Evolutionary conservation across 92 coral and sea anemone species (phyloP), one percentile per base, ranked within the genome.

Genomic region (Nematostella vectensis): DNA sequence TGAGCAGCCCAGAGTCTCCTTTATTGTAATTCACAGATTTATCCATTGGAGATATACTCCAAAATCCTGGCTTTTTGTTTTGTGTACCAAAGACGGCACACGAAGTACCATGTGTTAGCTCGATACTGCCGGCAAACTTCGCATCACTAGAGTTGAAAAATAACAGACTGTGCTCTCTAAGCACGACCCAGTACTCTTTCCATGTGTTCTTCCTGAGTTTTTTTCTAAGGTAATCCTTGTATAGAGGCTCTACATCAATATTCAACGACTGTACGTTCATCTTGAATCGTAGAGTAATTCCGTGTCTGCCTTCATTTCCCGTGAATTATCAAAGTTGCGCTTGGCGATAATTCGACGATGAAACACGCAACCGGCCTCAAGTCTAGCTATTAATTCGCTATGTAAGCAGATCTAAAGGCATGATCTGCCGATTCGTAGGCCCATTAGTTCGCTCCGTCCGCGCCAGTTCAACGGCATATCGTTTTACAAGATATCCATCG

Each of bases 161-260:
- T 13, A 81, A 60, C 61, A 85, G 70, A 24, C 38, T 60, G 2
- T 70, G 71, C 21, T 59, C 72, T 48, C 69, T 66, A 27, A 85
- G 31, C 28, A 58, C 54, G 16, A 68, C 95, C 77, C 80, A 75
- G 62, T 75, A 85, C 17, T 62, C 67, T 27, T 60, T 80, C 95
- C 95, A 85, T 28, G 80, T 76, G 23, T 85, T 85, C 54, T 83
- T 77, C 62, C 63, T 68, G 16, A 65, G 33, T 29, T 85, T 85
- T 58, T 85, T 85, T 54, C 66, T 59, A 21, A 85, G 53, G 3
- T 57, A 54, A 29, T 74, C 84, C 44, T 68, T 75, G 37, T 75
- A 55, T 11, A 39, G 12, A 0, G 29, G 25, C 10, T 51, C 37
- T 62, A 66, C 62, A 1, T 49, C 67, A n/a, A 20, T 13, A 3